phyloP scores from a whole-genome alignment of 2,113 vertebrate genomes.

The Blennius ocellaris region DNA sequence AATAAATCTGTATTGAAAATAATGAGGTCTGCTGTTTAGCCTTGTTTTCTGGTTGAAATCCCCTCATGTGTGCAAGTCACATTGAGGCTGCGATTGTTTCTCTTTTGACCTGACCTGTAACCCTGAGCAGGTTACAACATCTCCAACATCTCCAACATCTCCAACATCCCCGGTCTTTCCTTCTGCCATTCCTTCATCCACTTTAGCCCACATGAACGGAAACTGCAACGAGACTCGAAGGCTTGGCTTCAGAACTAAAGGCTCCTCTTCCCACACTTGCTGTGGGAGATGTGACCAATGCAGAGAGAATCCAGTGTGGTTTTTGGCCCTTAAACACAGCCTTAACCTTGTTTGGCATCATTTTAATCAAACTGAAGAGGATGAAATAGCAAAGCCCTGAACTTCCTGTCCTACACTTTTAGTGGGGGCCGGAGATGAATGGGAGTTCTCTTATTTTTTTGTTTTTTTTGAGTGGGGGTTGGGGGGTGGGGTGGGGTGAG shows the following conservation, averaged over 20 bases:
- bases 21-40: neutral
- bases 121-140: neutral
- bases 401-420: neutral
- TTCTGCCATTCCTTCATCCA: constrained; percentile 12
- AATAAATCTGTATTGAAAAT: neutral
- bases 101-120: neutral
- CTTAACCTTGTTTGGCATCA: constrained; percentile 38
- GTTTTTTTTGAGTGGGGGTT: too few species aligned
- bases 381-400: constrained; percentile 28
- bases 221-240: constrained; percentile 33
- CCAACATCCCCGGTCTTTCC: neutral
- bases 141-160: neutral
- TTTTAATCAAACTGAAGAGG: constrained; percentile 35
- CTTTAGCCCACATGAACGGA: constrained; percentile 26
- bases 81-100: neutral
- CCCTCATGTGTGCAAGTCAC: neutral
- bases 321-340: constrained; percentile 44
- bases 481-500: too few species aligned
- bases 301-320: constrained; percentile 26
- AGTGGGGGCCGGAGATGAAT: neutral
- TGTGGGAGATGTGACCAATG: constrained; percentile 58
- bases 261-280: constrained; percentile 62
- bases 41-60: neutral
- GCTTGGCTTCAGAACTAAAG: constrained; percentile 66
- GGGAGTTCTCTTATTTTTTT: constrained; percentile 21